Evolutionary conservation across 2,113 vertebrate genomes (phyloP).

Genomic region (Sebastes fasciatus): DNA sequence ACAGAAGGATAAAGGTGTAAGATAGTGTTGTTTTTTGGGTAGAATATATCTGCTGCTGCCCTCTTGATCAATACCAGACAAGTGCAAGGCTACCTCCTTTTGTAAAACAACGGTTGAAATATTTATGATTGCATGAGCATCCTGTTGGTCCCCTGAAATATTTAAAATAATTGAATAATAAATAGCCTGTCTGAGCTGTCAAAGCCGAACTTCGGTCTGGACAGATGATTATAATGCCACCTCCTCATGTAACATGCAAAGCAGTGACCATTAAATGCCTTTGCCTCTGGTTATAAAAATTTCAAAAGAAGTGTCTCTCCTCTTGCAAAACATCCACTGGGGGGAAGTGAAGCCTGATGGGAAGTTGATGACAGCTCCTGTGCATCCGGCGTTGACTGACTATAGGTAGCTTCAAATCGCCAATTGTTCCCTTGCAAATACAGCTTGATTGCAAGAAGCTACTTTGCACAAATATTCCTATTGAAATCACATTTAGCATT

Average conservation of each 20-base stretch:
- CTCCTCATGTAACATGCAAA: slow-evolving; percentile 57
- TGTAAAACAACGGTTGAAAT: slow-evolving; percentile 71
- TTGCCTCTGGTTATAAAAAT: slow-evolving; percentile 61
- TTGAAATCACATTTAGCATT: slow-evolving; percentile 59
- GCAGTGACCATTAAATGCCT: slow-evolving; percentile 75
- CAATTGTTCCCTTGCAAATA: slow-evolving; percentile 39
- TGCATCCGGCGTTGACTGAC: slow-evolving; percentile 50
- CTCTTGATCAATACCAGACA: slow-evolving; percentile 72
- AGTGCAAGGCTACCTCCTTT: slow-evolving; percentile 65
- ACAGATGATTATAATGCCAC: slow-evolving; percentile 34
- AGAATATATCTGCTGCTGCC: slow-evolving; percentile 43
- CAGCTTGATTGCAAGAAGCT: slow-evolving; percentile 30
- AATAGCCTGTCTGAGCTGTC: slow-evolving; percentile 61
- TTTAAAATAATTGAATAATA: slow-evolving; percentile 83
- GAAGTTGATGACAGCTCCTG: slow-evolving; percentile 73
- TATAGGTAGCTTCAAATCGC: slow-evolving; percentile 50
- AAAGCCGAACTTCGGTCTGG: slow-evolving; percentile 30
- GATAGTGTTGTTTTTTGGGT: slow-evolving; percentile 3
- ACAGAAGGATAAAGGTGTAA: neutral
- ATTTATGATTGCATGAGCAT: slow-evolving; percentile 76
- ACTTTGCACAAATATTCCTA: slow-evolving; percentile 15
- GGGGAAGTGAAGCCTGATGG: slow-evolving; percentile 67
- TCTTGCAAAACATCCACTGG: slow-evolving; percentile 62
- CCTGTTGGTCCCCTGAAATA: slow-evolving; percentile 80
- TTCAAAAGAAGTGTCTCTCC: slow-evolving; percentile 62